These are phyloP conservation scores for Apamea crenata DNA, from an alignment of 2,888 invertebrate genomes.

Conservation along the genomic window DNA sequence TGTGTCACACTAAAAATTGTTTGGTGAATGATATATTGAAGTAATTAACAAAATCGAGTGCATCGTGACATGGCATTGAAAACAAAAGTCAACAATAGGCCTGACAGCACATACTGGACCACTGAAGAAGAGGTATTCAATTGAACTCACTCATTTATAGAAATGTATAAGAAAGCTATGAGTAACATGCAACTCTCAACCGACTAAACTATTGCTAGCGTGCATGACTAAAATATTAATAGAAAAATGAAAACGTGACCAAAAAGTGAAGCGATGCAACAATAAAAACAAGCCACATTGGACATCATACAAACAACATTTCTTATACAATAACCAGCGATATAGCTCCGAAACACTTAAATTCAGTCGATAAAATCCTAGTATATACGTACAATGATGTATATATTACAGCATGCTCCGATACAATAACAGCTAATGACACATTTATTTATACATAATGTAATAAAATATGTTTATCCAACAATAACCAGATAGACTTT, in stretches of 20 bases:
- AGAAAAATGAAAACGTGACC: slow-evolving; percentile 62
- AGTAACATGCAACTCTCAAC: slow-evolving; percentile 64
- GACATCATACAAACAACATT: slow-evolving; percentile 74
- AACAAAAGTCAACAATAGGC: slow-evolving; percentile 86
- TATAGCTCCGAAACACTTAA: slow-evolving; percentile 78
- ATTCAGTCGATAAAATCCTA: slow-evolving; percentile 86
- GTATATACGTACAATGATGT: slow-evolving; percentile 73
- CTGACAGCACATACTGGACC: slow-evolving; percentile 87
- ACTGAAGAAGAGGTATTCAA: slow-evolving; percentile 88
- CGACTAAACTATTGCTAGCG: slow-evolving; percentile 70
- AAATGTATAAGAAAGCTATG: slow-evolving; percentile 68
- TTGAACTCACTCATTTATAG: slow-evolving; percentile 81
- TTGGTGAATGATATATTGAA: slow-evolving; percentile 29
- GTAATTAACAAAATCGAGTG: slow-evolving; percentile 48
- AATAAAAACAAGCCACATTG: slow-evolving; percentile 73
- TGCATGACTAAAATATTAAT: slow-evolving; percentile 66
- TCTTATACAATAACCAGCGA: slow-evolving; percentile 74
- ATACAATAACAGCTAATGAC: slow-evolving; percentile 79
- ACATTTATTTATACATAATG: slow-evolving; percentile 76
- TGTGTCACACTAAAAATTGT: slow-evolving; percentile 32
- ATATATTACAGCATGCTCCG: slow-evolving; percentile 82
- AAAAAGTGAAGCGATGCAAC: slow-evolving; percentile 65
- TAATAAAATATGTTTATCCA: slow-evolving; percentile 87
- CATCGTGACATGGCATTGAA: slow-evolving; percentile 80
- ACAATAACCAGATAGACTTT: slow-evolving; percentile 89